A percentile compares a stretch with the other conserved stretches of the same genome.
phyloP scores from a whole-genome alignment of 2,888 invertebrate genomes.

The Protodeltote pygarga region DNA sequence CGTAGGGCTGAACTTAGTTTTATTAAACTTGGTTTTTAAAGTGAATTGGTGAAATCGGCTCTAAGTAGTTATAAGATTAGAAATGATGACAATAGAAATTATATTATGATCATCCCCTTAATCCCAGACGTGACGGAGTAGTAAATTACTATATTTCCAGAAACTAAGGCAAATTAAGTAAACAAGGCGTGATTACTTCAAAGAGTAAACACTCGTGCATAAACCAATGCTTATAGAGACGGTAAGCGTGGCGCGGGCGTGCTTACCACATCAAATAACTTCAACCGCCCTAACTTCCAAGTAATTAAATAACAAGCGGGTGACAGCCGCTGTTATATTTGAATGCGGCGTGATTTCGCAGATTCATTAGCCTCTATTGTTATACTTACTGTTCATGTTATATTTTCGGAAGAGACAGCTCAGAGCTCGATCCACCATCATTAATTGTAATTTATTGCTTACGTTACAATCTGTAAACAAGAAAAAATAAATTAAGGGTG shows the following conservation, averaged over 20 bases:
- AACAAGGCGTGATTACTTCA: slow-evolving; percentile 10
- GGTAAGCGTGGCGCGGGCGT: slow-evolving; percentile 2
- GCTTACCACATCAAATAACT: slow-evolving; percentile 32
- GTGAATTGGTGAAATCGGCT: too few species aligned
- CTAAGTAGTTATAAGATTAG: too few species aligned
- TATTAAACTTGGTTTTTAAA: too few species aligned
- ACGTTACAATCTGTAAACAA: slow-evolving; percentile 67
- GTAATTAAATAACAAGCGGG: slow-evolving; percentile 41
- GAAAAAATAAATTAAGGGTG: slow-evolving; percentile 26
- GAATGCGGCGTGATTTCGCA: slow-evolving; percentile 32
- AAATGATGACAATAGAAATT: too few species aligned
- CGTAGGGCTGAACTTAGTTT: too few species aligned
- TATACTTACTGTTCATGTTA: slow-evolving; percentile 63
- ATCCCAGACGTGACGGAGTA: not conserved
- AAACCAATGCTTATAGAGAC: slow-evolving; percentile 21
- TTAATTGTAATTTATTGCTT: slow-evolving; percentile 63
- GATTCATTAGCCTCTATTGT: slow-evolving; percentile 45
- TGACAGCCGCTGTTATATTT: slow-evolving; percentile 32
- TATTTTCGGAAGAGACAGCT: slow-evolving; percentile 66
- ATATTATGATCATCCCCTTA: too few species aligned
- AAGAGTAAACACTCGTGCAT: slow-evolving; percentile 17
- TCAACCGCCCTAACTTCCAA: slow-evolving; percentile 23
- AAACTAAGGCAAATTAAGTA: not conserved
- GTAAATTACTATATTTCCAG: not conserved
- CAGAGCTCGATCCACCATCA: slow-evolving; percentile 70